Evolutionary conservation across 2,888 invertebrate genomes (phyloP).

Genomic region (Linyphia triangularis): DNA sequence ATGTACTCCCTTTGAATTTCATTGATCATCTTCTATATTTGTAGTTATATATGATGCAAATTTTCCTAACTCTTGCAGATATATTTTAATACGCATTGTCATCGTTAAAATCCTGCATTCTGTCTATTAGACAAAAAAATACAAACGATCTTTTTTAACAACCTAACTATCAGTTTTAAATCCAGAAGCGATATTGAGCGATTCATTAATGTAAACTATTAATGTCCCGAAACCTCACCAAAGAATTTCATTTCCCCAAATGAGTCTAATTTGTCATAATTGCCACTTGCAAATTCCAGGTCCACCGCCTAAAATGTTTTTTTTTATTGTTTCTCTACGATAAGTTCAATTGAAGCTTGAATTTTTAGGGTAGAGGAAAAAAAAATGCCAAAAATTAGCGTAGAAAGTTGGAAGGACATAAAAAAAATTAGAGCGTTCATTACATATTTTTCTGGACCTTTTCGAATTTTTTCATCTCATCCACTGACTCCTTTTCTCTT

Average conservation of each 20-base stretch:
- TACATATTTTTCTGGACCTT: constrained; percentile 65
- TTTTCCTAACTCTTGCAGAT: too few relatives aligned
- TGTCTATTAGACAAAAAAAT: too few relatives aligned
- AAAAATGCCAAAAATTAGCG: constrained; percentile 58
- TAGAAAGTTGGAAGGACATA: constrained; percentile 21
- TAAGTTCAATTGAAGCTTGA: constrained; percentile 6
- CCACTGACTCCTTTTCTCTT: constrained; percentile 64
- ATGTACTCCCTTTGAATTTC: too few relatives aligned
- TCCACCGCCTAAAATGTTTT: not conserved
- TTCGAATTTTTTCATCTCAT: constrained; percentile 24
- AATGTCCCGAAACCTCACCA: too few relatives aligned
- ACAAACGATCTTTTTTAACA: too few relatives aligned
- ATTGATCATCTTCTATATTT: too few relatives aligned
- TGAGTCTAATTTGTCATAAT: constrained; percentile 61
- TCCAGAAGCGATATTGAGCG: too few relatives aligned
- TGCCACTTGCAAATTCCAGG: constrained; percentile 32
- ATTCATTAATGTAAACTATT: too few relatives aligned
- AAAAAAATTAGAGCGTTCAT: constrained; percentile 54
- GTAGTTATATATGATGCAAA: too few relatives aligned
- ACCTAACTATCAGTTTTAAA: too few relatives aligned
- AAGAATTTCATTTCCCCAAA: constrained; percentile 19
- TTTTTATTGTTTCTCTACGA: not conserved
- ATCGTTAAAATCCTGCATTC: too few relatives aligned
- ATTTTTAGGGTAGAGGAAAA: not conserved
- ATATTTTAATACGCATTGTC: too few relatives aligned